Conservation (phyloP, 1,140 invertebrate species). For the Cotesia vestalis region DNA sequence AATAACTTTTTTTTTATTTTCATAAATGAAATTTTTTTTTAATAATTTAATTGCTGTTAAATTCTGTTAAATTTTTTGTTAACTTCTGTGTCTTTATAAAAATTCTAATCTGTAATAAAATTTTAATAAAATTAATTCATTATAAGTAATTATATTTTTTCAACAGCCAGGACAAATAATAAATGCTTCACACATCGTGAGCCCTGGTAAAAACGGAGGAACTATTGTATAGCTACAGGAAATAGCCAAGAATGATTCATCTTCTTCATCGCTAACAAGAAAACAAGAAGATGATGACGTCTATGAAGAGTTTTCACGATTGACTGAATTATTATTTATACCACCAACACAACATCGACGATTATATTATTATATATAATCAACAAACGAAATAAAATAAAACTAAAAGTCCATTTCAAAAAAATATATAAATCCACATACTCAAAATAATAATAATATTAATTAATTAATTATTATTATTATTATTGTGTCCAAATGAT, state of each 20-base stretch:
- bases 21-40: no score
- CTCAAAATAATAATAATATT: background rate
- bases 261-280: background rate
- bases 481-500: conserved; percentile 15
- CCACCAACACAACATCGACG: conserved; percentile 26
- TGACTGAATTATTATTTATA: conserved; percentile 25
- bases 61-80: no score
- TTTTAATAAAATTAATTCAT: no score
- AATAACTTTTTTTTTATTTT: no score
- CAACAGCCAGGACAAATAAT: no score
- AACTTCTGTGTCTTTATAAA: no score
- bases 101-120: no score
- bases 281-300: conserved; percentile 8
- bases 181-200: conserved; percentile 49
- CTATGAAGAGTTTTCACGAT: conserved; percentile 12
- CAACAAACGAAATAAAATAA: conserved; percentile 15
- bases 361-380: conserved; percentile 26
- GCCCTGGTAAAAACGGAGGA: conserved; percentile 55
- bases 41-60: no score
- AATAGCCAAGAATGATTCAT: conserved; percentile 17
- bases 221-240: conserved; percentile 56
- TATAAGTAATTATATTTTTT: no score
- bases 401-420: no score
- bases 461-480: background rate
- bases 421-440: no score